Percentiles rank a stretch among this genome's conserved stretches.
Evolutionary conservation across 2,113 vertebrate genomes (phyloP).

Genomic region (Orthonyx spaldingii): DNA sequence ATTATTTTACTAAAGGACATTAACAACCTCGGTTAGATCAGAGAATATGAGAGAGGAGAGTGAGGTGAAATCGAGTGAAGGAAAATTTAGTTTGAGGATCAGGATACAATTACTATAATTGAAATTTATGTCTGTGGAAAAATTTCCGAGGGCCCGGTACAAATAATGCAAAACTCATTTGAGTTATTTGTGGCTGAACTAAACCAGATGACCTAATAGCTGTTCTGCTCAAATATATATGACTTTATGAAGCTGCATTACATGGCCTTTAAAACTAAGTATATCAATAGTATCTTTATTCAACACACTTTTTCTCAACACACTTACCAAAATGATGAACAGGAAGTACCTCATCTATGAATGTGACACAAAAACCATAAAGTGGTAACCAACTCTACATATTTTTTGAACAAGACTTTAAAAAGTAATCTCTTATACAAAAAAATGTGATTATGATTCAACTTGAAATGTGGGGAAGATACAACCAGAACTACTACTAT

Average conservation of each 20-base stretch:
- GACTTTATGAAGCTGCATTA: neutral
- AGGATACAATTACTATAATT: constrained; percentile 35
- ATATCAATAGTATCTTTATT: neutral
- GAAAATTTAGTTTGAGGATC: constrained; percentile 27
- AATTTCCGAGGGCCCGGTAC: neutral
- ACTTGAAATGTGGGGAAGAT: neutral
- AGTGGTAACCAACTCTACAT: neutral
- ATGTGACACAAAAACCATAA: neutral
- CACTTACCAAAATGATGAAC: neutral
- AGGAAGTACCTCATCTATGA: neutral
- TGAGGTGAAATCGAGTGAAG: constrained; percentile 25
- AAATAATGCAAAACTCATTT: constrained; percentile 42
- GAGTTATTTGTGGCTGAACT: constrained; percentile 13
- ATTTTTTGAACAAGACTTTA: neutral
- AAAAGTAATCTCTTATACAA: neutral
- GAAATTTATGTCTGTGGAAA: constrained; percentile 28
- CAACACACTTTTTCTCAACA: neutral
- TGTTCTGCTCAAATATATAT: neutral
- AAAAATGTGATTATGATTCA: neutral
- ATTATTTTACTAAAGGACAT: neutral
- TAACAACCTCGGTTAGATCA: neutral
- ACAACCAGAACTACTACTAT: neutral
- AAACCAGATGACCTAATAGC: constrained; percentile 23
- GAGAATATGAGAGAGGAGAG: neutral
- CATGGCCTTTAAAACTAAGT: neutral